Evolutionary conservation across 2,797 vertebrate genomes (phyloP), one percentile per base, ranked within the genome.

Genomic region (Danio choprae): DNA sequence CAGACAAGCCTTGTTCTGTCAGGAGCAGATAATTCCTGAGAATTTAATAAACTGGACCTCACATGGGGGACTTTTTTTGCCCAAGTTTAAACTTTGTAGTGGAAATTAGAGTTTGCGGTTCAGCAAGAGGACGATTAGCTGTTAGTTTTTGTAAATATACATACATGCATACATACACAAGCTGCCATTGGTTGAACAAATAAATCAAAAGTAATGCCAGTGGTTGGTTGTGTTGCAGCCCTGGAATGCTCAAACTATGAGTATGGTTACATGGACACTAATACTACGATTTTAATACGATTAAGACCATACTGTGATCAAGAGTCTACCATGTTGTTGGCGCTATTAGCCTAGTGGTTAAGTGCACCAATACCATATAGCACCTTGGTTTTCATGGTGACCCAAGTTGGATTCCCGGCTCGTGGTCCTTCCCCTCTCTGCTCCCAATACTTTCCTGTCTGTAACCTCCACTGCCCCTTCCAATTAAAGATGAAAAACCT

Each of bases 1-100:
- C 46, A 79, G 46, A 79, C 68, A 51, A 79, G 53, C 77, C 68
- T 64, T 79, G 68, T 79, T 79, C 68, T 72, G 77, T 79, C 58
- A 55, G 77, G 48, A 72, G 72, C 18, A 79, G 77, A 79, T 79
- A 64, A 72, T 63, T 70, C 59, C 68, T 44, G 77, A 79, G 68
- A 44, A 63, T 79, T 53, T 64, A 72, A 72, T 79, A 71, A 64
- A 71, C 77, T 46, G 38, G 58, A 62, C 13, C 40, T 3, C 13
- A n/a, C 1, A 9, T 62, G 13, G 67, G 51, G 2, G 22, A 20
- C 44, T 48, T 67, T 15, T 51, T 74, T 73, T 59, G 10, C 20
- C 8, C 43, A 40, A 2, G 22, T 70, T 53, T 53, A 18, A 72
- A 62, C 5, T 48, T 60, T 50, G 41, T 38, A 5, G 50, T 46